Conservation (phyloP, 92 coral and sea anemone genomes). For the Epizoanthus scotinus region DNA sequence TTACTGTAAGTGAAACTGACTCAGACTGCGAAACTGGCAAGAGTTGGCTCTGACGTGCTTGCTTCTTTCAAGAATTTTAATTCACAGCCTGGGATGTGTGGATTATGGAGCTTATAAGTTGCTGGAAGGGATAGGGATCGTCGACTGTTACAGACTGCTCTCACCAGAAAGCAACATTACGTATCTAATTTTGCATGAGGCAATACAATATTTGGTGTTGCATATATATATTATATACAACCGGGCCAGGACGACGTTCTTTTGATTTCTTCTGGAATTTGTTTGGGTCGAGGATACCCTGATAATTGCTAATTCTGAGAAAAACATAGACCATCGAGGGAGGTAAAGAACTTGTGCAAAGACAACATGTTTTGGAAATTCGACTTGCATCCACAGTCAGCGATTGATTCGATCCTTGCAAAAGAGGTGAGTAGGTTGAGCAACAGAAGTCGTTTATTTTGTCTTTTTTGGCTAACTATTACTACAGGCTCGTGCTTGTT, state of each 20-base stretch:
- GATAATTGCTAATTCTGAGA: constrained; percentile 36
- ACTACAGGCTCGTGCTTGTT: background rate
- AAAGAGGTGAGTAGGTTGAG: constrained; percentile 77
- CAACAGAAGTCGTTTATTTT: background rate
- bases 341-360: constrained; percentile 37
- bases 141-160: constrained; percentile 11
- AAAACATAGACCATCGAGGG: constrained; percentile 38
- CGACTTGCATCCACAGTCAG: constrained; percentile 94
- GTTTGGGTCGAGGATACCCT: constrained; percentile 39
- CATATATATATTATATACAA: too few relatives aligned
- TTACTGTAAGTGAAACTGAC: constrained; percentile 33
- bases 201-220: constrained; percentile 5
- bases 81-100: constrained; percentile 25
- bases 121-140: constrained; percentile 37
- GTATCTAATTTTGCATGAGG: constrained; percentile 27
- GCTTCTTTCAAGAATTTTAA: constrained; percentile 9
- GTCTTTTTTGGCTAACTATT: background rate
- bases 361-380: constrained; percentile 98
- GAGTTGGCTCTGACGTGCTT: background rate
- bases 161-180: constrained; percentile 6
- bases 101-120: constrained; percentile 32
- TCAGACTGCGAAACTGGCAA: constrained; percentile 29
- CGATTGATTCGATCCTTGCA: constrained; percentile 88
- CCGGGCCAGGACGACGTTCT: constrained; percentile 18
- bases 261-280: constrained; percentile 46